phyloP scores from a whole-genome alignment of 2,888 invertebrate species.

The Agrochola lychnidis region DNA sequence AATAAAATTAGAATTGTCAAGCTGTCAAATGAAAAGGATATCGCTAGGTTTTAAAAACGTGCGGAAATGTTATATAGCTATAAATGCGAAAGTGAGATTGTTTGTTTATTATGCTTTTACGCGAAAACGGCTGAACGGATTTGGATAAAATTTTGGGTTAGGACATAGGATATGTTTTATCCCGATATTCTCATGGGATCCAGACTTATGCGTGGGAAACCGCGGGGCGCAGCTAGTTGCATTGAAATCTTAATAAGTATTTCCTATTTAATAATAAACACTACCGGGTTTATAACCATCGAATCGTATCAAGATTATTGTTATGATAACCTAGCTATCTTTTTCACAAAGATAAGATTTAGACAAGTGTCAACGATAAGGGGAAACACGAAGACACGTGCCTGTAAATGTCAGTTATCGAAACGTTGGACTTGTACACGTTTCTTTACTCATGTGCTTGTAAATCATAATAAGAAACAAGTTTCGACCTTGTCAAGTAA shows the following conservation, averaged over 20 bases:
- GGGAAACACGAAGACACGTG: background rate
- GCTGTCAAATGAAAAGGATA: too few relatives aligned
- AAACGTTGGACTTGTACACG: background rate
- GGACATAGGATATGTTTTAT: too few relatives aligned
- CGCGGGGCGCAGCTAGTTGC: too few relatives aligned
- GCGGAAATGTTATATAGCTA: background rate
- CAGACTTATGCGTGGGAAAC: too few relatives aligned
- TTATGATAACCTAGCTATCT: background rate
- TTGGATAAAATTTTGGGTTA: too few relatives aligned
- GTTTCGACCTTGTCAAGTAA: background rate
- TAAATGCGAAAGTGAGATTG: too few relatives aligned
- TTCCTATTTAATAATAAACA: too few relatives aligned
- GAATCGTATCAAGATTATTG: background rate
- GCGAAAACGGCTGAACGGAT: too few relatives aligned
- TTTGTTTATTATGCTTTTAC: too few relatives aligned
- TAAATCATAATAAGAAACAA: background rate
- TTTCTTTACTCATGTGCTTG: too few relatives aligned
- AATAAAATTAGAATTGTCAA: background rate
- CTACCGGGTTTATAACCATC: background rate
- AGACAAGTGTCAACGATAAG: conserved; percentile 1
- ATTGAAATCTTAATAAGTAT: too few relatives aligned
- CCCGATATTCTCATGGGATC: too few relatives aligned
- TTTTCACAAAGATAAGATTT: conserved; percentile 8
- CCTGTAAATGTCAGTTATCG: background rate
- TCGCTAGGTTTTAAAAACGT: background rate